phyloP scores from a whole-genome alignment of 2,113 vertebrate species.

The Haemorhous mexicanus region DNA sequence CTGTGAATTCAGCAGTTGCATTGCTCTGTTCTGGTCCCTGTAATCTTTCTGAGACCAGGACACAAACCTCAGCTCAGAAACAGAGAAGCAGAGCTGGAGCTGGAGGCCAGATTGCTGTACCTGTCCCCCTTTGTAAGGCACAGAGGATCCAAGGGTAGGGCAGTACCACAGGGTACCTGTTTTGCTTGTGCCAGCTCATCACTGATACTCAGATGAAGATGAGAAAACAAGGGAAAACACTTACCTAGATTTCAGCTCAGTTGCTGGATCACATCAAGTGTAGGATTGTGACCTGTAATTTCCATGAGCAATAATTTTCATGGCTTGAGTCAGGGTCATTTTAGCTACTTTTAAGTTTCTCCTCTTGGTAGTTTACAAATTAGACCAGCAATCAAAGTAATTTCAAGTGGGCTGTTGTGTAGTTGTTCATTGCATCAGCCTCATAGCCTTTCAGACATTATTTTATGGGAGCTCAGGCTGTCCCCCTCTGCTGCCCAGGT shows the following conservation, averaged over 20 bases:
- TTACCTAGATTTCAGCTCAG: background rate
- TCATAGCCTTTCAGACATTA: background rate
- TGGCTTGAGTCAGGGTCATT: background rate
- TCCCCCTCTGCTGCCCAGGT: background rate
- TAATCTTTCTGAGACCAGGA: background rate
- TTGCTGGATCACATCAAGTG: background rate
- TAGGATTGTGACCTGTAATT: background rate
- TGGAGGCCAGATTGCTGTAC: background rate
- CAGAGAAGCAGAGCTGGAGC: background rate
- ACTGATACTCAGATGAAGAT: background rate
- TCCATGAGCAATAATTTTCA: background rate
- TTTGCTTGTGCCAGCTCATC: background rate
- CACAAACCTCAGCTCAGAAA: fast-evolving
- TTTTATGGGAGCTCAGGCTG: background rate
- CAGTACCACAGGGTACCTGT: background rate
- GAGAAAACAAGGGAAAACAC: background rate
- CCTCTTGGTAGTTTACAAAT: background rate
- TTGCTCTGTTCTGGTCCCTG: background rate
- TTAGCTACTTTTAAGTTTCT: background rate
- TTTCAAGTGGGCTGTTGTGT: background rate
- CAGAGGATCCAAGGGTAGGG: background rate
- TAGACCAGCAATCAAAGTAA: background rate
- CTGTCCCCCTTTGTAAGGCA: background rate
- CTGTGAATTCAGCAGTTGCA: background rate
- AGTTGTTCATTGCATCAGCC: background rate